Evolutionary conservation across 2,797 vertebrate species (phyloP).

Genomic region (Platalea minor): DNA sequence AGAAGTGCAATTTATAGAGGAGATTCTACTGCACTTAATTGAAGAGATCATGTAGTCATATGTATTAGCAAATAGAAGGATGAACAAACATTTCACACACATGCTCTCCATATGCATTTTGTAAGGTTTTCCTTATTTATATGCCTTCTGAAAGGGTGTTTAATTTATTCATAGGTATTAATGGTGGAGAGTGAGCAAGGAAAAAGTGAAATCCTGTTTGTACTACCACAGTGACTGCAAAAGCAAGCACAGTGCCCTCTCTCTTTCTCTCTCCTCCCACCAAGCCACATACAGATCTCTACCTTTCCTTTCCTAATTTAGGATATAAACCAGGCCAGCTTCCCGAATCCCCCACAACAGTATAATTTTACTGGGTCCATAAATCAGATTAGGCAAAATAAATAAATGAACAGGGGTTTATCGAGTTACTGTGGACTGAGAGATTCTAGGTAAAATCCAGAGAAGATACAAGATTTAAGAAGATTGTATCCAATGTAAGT

Average conservation of each 20-base stretch:
- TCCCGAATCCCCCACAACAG: neutral
- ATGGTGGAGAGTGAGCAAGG: neutral
- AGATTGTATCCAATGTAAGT: neutral
- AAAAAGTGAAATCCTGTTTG: neutral
- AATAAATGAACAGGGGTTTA: neutral
- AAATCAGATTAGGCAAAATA: neutral
- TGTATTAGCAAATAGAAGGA: neutral
- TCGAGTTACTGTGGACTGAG: neutral
- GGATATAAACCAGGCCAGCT: neutral
- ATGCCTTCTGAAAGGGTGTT: neutral
- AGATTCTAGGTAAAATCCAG: neutral
- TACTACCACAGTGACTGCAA: neutral
- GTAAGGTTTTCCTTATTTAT: neutral
- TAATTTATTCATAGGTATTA: neutral
- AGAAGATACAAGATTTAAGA: neutral
- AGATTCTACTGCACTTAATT: neutral
- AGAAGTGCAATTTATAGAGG: neutral
- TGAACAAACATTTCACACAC: neutral
- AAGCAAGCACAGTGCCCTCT: neutral
- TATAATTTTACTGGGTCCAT: neutral
- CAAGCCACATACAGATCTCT: neutral
- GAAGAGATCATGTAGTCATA: neutral
- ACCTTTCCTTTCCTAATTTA: neutral
- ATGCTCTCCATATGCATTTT: fast-evolving
- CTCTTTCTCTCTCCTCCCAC: neutral